Conservation (phyloP, 1,140 invertebrate genomes). For the Caenorhabditis elegans region DNA sequence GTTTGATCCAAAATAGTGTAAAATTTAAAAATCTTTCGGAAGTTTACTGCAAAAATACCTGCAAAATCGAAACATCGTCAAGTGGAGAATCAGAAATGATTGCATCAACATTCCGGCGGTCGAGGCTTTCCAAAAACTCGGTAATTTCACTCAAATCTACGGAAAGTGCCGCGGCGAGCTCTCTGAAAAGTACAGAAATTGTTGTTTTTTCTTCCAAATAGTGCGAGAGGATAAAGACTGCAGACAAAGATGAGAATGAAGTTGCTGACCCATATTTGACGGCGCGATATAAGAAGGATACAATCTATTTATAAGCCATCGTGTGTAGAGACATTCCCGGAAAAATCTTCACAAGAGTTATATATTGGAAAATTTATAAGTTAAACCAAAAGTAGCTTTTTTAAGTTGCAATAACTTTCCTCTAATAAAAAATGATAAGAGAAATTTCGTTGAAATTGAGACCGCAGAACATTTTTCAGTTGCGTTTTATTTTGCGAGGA, state of each 20-base stretch:
- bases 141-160: conserved; percentile 43
- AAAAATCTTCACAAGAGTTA: too few species aligned
- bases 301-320: too few species aligned
- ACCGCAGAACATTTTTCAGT: too few species aligned
- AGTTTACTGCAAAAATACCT: neutral
- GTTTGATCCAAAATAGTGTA: too few species aligned
- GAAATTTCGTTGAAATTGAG: too few species aligned
- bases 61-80: neutral
- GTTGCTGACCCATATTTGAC: neutral
- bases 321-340: too few species aligned
- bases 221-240: conserved; percentile 16
- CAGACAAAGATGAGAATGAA: neutral
- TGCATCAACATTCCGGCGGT: conserved; percentile 39
- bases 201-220: neutral
- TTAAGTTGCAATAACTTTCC: too few species aligned
- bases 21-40: neutral
- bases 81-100: conserved; percentile 29
- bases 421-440: too few species aligned
- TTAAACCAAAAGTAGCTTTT: too few species aligned
- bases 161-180: conserved; percentile 48
- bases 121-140: conserved; percentile 44
- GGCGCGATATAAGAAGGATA: neutral
- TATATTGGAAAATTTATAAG: too few species aligned
- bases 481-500: too few species aligned
- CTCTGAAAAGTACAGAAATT: conserved; percentile 40